phyloP scores from a whole-genome alignment of 1,140 invertebrate species.

The Euwallacea fornicatus region DNA sequence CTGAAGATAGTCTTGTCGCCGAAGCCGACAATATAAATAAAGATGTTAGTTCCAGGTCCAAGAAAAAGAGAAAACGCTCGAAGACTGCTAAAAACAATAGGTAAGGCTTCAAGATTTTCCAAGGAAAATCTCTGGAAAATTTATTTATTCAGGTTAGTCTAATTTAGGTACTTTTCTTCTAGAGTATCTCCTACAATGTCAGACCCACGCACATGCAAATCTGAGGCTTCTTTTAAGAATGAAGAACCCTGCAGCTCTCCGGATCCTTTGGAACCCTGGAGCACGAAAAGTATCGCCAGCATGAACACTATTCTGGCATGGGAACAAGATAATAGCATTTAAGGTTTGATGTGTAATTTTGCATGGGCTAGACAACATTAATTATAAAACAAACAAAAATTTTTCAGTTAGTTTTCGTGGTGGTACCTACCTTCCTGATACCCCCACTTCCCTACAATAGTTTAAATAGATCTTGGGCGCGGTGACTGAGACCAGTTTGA shows the following conservation, averaged over 20 bases:
- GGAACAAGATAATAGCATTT: constrained; percentile 52
- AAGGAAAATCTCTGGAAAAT: neutral
- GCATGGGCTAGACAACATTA: too few relatives aligned
- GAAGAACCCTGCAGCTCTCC: constrained; percentile 50
- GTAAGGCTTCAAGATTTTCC: constrained; percentile 36
- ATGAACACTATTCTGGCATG: constrained; percentile 73
- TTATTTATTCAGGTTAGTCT: neutral
- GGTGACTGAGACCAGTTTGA: too few relatives aligned
- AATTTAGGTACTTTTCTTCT: constrained; percentile 26
- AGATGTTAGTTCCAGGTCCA: constrained; percentile 27
- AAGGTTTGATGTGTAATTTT: neutral
- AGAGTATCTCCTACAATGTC: constrained; percentile 54
- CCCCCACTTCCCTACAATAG: too few relatives aligned
- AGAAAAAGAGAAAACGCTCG: constrained; percentile 48
- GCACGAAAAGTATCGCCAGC: constrained; percentile 67
- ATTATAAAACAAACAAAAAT: too few relatives aligned
- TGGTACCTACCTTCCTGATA: too few relatives aligned
- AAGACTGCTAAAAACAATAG: constrained; percentile 56
- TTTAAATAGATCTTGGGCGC: too few relatives aligned
- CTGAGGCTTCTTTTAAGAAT: constrained; percentile 46
- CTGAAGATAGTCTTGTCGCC: constrained; percentile 42
- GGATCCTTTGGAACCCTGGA: constrained; percentile 73
- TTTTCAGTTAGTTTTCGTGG: too few relatives aligned
- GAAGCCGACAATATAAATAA: constrained; percentile 41
- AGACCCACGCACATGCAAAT: constrained; percentile 49